Conservation (phyloP, 1,140 invertebrate genomes). For the Telenomus remus region DNA sequence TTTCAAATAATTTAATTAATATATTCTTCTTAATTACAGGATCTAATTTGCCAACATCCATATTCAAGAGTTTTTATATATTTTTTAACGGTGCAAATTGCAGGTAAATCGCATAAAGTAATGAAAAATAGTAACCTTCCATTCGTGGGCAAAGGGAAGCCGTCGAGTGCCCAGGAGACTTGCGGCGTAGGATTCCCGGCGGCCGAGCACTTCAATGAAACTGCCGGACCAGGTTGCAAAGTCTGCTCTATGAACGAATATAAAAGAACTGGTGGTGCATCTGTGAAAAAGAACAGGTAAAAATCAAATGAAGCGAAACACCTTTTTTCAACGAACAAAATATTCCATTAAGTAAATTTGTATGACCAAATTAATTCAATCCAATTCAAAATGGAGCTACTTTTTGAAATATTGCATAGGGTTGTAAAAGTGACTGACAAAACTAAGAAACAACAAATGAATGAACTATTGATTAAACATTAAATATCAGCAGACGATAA, state of each 20-base stretch:
- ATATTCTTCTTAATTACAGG: too few species aligned
- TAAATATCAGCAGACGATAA: too few species aligned
- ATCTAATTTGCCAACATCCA: too few species aligned
- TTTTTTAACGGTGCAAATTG: conserved; percentile 14
- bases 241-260: conserved; percentile 91
- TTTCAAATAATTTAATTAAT: too few species aligned
- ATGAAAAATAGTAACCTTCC: conserved; percentile 78
- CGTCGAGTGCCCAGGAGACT: conserved; percentile 88
- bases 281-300: conserved; percentile 72
- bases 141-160: conserved; percentile 83
- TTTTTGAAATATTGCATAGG: too few species aligned
- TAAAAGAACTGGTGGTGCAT: conserved; percentile 86
- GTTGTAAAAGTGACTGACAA: too few species aligned
- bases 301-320: conserved; percentile 35
- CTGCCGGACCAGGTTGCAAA: conserved; percentile 87
- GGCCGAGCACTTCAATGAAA: conserved; percentile 90
- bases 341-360: conserved; percentile 19
- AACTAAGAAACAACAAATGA: too few species aligned
- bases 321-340: conserved; percentile 1
- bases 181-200: conserved; percentile 90
- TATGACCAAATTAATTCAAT: neutral
- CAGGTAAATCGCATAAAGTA: conserved; percentile 37
- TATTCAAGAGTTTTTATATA: too few species aligned
- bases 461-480: too few species aligned
- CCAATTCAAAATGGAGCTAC: too few species aligned